A percentile compares a stretch with the other conserved stretches of the same genome.
These are phyloP conservation scores for Zaprionus gabonicus DNA, from an alignment of 1,140 invertebrate genomes.

Conservation along the genomic window DNA sequence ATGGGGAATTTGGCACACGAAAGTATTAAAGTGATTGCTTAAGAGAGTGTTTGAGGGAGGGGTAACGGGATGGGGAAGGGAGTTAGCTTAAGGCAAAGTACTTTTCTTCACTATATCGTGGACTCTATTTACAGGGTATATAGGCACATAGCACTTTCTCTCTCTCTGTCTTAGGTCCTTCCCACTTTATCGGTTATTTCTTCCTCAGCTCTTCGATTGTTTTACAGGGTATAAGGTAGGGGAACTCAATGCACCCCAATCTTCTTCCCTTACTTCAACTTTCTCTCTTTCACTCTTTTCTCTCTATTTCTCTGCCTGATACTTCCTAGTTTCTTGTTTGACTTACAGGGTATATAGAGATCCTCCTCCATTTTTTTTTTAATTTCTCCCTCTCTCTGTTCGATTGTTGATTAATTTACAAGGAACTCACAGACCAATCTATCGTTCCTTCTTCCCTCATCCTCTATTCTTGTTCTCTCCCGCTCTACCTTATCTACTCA, in stretches of 20 bases:
- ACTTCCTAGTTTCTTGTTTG: no score
- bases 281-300: not conserved
- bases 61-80: not conserved
- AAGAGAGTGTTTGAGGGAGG: not conserved
- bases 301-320: not conserved
- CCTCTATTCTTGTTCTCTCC: no score
- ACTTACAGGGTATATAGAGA: not conserved
- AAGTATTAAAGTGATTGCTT: not conserved
- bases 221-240: no score
- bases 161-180: no score
- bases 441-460: no score
- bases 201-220: not conserved
- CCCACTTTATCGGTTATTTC: not conserved
- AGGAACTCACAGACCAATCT: no score
- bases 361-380: no score
- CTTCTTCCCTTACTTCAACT: not conserved
- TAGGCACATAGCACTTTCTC: no score
- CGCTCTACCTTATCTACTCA: no score
- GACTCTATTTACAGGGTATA: not conserved
- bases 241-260: not conserved
- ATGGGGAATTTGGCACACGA: conserved; percentile 7
- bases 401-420: no score
- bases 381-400: no score
- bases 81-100: not conserved
- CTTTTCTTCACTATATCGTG: not conserved